phyloP scores from a whole-genome alignment of 2,797 vertebrate species.

The Pseudopleuronectes americanus region DNA sequence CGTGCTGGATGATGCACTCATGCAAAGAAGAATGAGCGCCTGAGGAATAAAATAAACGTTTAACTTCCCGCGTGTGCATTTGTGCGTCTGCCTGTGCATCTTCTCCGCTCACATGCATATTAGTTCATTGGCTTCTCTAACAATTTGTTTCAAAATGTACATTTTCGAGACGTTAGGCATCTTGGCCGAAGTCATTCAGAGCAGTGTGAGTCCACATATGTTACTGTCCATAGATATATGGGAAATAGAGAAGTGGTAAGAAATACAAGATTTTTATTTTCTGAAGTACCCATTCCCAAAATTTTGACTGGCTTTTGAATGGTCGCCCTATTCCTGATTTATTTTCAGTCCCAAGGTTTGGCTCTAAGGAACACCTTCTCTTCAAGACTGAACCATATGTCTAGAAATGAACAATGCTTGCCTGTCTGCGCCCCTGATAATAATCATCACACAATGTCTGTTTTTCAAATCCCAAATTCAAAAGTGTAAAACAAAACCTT shows the following conservation, averaged over 20 bases:
- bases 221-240: slow-evolving; percentile 6
- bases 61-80: slow-evolving; percentile 49
- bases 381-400: slow-evolving; percentile 46
- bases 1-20: slow-evolving; percentile 71
- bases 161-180: slow-evolving; percentile 20
- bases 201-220: slow-evolving; percentile 12
- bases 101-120: slow-evolving; percentile 29
- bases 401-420: slow-evolving; percentile 39
- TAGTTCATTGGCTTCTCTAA: slow-evolving; percentile 34
- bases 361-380: slow-evolving; percentile 32
- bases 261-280: slow-evolving; percentile 30
- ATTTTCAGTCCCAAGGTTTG: slow-evolving; percentile 35
- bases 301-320: slow-evolving; percentile 36
- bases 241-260: slow-evolving; percentile 16
- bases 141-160: slow-evolving; percentile 15
- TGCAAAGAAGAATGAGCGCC: slow-evolving; percentile 73
- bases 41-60: slow-evolving; percentile 72
- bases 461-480: slow-evolving; percentile 22
- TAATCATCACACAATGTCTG: slow-evolving; percentile 37
- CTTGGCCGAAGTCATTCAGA: not conserved
- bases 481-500: slow-evolving; percentile 11
- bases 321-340: slow-evolving; percentile 25
- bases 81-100: slow-evolving; percentile 47
- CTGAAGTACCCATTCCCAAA: slow-evolving; percentile 21
- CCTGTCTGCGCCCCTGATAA: slow-evolving; percentile 14